A percentile compares a stretch with the other conserved stretches of the same genome.
Evolutionary conservation across 2,888 invertebrate species (phyloP).

Genomic region (Aphrophora alni): DNA sequence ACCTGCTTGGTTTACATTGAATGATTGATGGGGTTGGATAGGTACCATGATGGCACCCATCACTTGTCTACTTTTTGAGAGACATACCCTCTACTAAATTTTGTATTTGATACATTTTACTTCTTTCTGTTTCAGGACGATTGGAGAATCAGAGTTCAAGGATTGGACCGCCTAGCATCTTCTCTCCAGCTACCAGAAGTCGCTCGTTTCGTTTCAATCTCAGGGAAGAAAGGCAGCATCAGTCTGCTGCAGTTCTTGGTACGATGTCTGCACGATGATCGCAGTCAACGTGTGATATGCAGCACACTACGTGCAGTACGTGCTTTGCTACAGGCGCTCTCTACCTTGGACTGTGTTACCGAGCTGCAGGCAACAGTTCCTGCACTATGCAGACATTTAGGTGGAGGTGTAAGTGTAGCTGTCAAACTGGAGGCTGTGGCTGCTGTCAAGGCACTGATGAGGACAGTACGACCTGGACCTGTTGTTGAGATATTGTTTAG

Average conservation of each 20-base stretch:
- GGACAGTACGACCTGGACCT: conserved; percentile 58
- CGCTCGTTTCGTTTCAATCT: conserved; percentile 56
- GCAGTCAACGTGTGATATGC: conserved; percentile 60
- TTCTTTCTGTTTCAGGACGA: no score
- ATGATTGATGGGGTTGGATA: no score
- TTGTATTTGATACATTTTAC: no score
- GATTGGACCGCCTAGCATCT: conserved; percentile 64
- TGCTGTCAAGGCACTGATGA: conserved; percentile 57
- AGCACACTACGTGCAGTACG: conserved; percentile 58
- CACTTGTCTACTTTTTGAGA: no score
- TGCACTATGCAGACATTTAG: conserved; percentile 40
- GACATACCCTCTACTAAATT: no score
- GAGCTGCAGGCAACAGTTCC: conserved; percentile 44
- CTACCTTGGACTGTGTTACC: conserved; percentile 37
- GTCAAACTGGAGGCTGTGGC: conserved; percentile 48
- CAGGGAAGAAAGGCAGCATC: conserved; percentile 68
- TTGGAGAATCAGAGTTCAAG: conserved; percentile 64
- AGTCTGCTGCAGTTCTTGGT: conserved; percentile 70
- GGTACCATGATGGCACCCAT: no score
- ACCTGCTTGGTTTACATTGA: no score
- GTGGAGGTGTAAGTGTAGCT: conserved; percentile 37
- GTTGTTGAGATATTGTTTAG: conserved; percentile 56
- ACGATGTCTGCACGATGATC: conserved; percentile 65
- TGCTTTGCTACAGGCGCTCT: conserved; percentile 46
- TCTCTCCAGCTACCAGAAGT: conserved; percentile 62